Evolutionary conservation across 2,797 vertebrate genomes (phyloP).

Genomic region (Ibycter americanus): DNA sequence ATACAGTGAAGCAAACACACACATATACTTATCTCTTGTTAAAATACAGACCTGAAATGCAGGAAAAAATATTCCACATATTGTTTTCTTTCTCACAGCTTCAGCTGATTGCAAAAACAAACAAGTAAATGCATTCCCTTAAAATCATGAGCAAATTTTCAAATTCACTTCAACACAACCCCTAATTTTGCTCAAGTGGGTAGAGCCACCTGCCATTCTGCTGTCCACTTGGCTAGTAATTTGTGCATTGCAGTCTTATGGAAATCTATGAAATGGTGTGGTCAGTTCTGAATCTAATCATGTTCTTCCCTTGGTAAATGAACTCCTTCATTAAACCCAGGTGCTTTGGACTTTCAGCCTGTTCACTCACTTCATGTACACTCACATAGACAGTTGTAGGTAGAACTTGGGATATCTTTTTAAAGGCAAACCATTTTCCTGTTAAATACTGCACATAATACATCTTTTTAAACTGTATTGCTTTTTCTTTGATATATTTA

Average conservation of each 20-base stretch:
- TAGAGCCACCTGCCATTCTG: neutral
- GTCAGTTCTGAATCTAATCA: neutral
- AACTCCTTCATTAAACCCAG: neutral
- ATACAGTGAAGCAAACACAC: neutral
- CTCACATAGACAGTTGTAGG: constrained; percentile 10
- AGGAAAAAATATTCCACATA: neutral
- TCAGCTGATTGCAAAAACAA: neutral
- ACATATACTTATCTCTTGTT: neutral
- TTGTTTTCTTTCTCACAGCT: neutral
- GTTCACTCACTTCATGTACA: constrained; percentile 29
- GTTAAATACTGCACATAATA: constrained; percentile 40
- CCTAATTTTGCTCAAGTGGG: neutral
- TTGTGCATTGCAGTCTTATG: neutral
- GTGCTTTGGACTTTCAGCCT: constrained; percentile 23
- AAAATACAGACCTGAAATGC: neutral
- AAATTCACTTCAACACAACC: neutral
- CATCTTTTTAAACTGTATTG: constrained; percentile 26
- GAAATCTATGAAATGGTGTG: neutral
- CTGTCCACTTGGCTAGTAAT: neutral
- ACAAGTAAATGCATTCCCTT: neutral
- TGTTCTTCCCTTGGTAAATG: neutral
- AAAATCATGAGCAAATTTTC: neutral
- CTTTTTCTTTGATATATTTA: constrained; percentile 54
- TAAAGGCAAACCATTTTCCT: constrained; percentile 36
- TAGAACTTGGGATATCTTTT: constrained; percentile 46